Percentiles rank a stretch among this genome's conserved stretches.
These are phyloP conservation scores for Centrocercus urophasianus DNA, from an alignment of 2,113 vertebrate species.

Conservation along the genomic window DNA sequence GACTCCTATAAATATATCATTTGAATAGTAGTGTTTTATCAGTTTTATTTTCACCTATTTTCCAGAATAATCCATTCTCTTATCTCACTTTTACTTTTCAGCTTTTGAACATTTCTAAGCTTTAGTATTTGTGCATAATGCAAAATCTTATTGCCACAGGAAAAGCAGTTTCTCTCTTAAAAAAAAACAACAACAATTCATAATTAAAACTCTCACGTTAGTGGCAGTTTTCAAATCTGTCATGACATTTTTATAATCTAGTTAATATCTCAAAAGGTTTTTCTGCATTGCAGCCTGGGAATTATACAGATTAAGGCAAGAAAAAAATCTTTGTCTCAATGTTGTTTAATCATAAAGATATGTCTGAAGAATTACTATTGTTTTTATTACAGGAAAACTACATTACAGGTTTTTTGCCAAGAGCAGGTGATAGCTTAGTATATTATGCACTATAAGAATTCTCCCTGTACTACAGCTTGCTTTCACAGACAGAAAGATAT, in stretches of 20 bases:
- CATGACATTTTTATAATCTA: slow-evolving; percentile 68
- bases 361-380: slow-evolving; percentile 39
- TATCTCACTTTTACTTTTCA: slow-evolving; percentile 40
- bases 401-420: slow-evolving; percentile 12
- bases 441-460: not conserved
- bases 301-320: slow-evolving; percentile 47
- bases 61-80: slow-evolving; percentile 59
- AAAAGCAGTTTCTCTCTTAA: not conserved
- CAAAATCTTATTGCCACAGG: slow-evolving; percentile 3
- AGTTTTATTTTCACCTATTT: slow-evolving; percentile 8
- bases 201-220: slow-evolving; percentile 68
- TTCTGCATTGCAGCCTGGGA: slow-evolving; percentile 58
- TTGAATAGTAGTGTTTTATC: slow-evolving; percentile 53
- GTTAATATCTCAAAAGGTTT: slow-evolving; percentile 68
- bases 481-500: not conserved
- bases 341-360: slow-evolving; percentile 23
- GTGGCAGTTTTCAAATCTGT: slow-evolving; percentile 72
- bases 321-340: not conserved
- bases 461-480: not conserved
- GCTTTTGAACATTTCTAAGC: slow-evolving; percentile 16
- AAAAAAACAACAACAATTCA: slow-evolving; percentile 51
- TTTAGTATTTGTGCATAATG: slow-evolving; percentile 28
- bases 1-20: slow-evolving; percentile 62
- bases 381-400: slow-evolving; percentile 12
- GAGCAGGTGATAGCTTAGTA: not conserved